Evolutionary conservation across 2,888 invertebrate species (phyloP), one percentile per base, ranked within the genome.

Genomic region (Campoletis raptor): DNA sequence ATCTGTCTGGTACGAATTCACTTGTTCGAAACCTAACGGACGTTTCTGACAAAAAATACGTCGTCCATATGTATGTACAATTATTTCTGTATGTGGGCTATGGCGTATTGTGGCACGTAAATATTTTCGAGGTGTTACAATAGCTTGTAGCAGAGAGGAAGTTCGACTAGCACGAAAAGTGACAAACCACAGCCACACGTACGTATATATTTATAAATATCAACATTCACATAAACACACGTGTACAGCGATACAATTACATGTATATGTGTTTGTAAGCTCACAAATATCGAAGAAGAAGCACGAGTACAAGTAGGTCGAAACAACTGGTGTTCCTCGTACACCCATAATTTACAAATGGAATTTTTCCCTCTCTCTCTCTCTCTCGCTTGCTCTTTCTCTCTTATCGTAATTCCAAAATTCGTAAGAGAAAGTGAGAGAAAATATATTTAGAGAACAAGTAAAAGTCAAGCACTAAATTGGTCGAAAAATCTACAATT

Each of bases 301-400:
- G 24, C 42, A 42, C 24, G 30, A 30, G 8, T 15, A 21, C 52
- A 78, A 77, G 76, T 77, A 77, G 78, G 78, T 67, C 78, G 67
- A 78, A 74, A 30, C 57, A 52, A 52, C 74, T 77, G 37, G 45
- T 52, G 37, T 77, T 45, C 24, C 9, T 77, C 21, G 36, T n/a
- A 67, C 52, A 8, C 0, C 30, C 10, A 24, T 54, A 18, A 24
- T 8, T 78, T n/a, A 67, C 37, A 15, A 37, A 15, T 24, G 36
- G 36, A 45, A 64, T 52, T 45, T 54, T 15, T 76, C 18, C 15
- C 21, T 24, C 30, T 70, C 36, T n/a, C 42, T 52, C 57, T 45
- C 30, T 42, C 12, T 48, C 24, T n/a, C n/a, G n/a, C n/a, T 48
- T 8, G 21, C 69, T 69, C 37, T 36, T 5, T 21, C 37, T 72